Percentiles rank a stretch among this genome's conserved stretches.
Evolutionary conservation across 2,888 invertebrate species (phyloP).

Genomic region (Brachyptera risi): DNA sequence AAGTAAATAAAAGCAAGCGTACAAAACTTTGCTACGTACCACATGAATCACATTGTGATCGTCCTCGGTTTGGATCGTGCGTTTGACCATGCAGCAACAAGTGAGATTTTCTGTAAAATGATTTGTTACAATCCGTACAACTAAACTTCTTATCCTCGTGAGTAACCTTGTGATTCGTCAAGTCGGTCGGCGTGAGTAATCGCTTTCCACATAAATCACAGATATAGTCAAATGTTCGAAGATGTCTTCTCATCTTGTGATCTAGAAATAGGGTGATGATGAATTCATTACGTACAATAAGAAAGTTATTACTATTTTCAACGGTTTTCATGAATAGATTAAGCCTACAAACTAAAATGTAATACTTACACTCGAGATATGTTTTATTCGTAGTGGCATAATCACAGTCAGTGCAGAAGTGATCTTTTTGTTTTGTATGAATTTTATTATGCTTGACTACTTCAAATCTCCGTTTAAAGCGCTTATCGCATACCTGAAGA

Average conservation of each 20-base stretch:
- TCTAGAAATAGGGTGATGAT: too few relatives aligned
- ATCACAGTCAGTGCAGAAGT: slow-evolving; percentile 34
- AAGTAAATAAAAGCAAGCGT: too few relatives aligned
- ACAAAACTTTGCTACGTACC: too few relatives aligned
- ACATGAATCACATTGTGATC: slow-evolving; percentile 45
- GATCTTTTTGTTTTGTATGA: slow-evolving; percentile 34
- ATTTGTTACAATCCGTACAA: slow-evolving; percentile 39
- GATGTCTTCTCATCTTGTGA: slow-evolving; percentile 29
- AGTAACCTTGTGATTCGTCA: slow-evolving; percentile 17
- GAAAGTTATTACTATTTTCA: too few relatives aligned
- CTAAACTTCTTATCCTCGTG: slow-evolving; percentile 32
- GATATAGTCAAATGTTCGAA: not conserved
- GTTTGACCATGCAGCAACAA: slow-evolving; percentile 37
- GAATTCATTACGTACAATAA: too few relatives aligned
- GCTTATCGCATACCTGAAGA: slow-evolving; percentile 26
- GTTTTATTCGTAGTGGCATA: slow-evolving; percentile 27
- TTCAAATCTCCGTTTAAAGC: slow-evolving; percentile 24
- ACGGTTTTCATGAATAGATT: too few relatives aligned
- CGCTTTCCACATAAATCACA: slow-evolving; percentile 25
- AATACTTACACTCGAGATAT: slow-evolving; percentile 34
- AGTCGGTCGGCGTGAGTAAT: slow-evolving; percentile 1
- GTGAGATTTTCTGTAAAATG: slow-evolving; percentile 40
- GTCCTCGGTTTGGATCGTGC: slow-evolving; percentile 34
- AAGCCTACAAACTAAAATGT: too few relatives aligned
- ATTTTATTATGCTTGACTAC: slow-evolving; percentile 34